These are phyloP conservation scores for Eupristina koningsbergeri DNA, from an alignment of 1,140 invertebrate genomes.

Conservation along the genomic window DNA sequence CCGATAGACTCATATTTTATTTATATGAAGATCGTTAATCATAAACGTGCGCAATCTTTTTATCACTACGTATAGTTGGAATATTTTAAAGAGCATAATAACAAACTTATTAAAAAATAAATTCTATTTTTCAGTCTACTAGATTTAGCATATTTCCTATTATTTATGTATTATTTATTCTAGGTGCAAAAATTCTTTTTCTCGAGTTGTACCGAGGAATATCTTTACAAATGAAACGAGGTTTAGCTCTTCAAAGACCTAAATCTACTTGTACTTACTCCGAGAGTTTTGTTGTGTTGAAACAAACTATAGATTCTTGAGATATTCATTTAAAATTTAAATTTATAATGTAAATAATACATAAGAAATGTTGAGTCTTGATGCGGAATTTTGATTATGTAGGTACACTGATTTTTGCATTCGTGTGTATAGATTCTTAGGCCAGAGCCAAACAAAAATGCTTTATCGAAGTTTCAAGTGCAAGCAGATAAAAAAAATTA, in stretches of 20 bases:
- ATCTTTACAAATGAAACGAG: neutral
- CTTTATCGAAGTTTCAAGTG: neutral
- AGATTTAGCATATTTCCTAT: too few relatives aligned
- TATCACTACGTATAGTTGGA: neutral
- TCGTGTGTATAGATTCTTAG: neutral
- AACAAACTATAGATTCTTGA: neutral
- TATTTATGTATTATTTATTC: neutral
- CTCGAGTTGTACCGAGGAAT: neutral
- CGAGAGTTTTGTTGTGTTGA: too few relatives aligned
- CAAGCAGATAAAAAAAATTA: neutral
- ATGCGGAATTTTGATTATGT: neutral
- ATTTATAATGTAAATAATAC: neutral
- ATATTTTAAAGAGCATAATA: neutral
- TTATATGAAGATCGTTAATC: neutral
- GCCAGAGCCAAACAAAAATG: too few relatives aligned
- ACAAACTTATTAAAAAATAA: neutral
- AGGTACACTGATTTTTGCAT: neutral
- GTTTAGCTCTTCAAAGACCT: neutral
- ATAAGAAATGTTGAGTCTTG: neutral
- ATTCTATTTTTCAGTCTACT: too few relatives aligned
- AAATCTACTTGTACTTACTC: neutral
- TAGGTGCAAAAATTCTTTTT: too few relatives aligned
- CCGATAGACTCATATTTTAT: neutral
- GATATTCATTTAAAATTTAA: conserved; percentile 2
- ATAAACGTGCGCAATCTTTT: neutral